Evolutionary conservation across 2,888 invertebrate genomes (phyloP).

Genomic region (Arctia plantaginis): DNA sequence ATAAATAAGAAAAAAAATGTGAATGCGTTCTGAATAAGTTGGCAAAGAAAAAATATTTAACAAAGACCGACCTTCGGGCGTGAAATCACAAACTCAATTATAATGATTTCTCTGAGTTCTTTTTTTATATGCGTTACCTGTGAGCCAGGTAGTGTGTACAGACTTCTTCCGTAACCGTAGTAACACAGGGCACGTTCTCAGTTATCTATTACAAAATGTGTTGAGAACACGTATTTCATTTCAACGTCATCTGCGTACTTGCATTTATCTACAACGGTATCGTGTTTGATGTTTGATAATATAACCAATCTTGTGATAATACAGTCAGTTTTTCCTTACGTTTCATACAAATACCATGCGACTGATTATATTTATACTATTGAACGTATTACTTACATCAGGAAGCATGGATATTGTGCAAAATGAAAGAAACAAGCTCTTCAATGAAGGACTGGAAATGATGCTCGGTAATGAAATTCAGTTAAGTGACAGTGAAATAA

Average conservation of each 20-base stretch:
- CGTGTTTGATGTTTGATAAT: slow-evolving; percentile 14
- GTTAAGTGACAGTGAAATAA: slow-evolving; percentile 82
- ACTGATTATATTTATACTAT: slow-evolving; percentile 36
- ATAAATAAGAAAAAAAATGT: neutral
- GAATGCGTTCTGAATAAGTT: neutral
- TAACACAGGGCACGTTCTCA: neutral
- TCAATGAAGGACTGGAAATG: slow-evolving; percentile 78
- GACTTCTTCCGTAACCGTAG: neutral
- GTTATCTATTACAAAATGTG: slow-evolving; percentile 20
- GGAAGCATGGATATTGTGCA: slow-evolving; percentile 48
- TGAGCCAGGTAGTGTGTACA: neutral
- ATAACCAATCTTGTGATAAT: slow-evolving; percentile 45
- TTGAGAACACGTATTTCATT: slow-evolving; percentile 9
- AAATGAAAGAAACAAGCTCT: slow-evolving; percentile 74
- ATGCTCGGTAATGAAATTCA: slow-evolving; percentile 84
- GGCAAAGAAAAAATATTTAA: neutral
- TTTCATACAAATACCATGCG: slow-evolving; percentile 14
- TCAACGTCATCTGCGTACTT: slow-evolving; percentile 2
- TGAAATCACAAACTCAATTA: neutral
- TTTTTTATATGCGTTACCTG: neutral
- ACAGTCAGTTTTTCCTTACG: slow-evolving; percentile 9
- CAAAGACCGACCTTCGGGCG: neutral
- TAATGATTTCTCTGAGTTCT: neutral
- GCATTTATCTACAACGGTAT: slow-evolving; percentile 8
- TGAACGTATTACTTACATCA: slow-evolving; percentile 32